These are phyloP conservation scores for Homarus americanus DNA, from an alignment of 1,140 invertebrate genomes.

Conservation along the genomic window DNA sequence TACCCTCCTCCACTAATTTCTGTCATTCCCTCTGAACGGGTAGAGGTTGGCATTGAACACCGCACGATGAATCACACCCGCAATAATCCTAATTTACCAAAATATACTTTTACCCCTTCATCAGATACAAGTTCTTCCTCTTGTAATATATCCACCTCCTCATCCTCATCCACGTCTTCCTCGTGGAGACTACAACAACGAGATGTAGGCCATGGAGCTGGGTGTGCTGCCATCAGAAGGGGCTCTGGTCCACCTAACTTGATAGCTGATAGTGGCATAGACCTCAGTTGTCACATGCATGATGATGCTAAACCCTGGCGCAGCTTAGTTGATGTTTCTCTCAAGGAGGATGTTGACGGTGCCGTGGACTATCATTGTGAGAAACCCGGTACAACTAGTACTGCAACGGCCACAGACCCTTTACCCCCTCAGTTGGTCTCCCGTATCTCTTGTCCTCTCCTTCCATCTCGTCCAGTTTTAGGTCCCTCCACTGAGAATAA, in stretches of 20 bases:
- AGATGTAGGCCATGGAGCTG: conserved; percentile 64
- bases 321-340: conserved; percentile 63
- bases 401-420: background rate
- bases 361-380: background rate
- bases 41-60: conserved; percentile 69
- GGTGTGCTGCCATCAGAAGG: conserved; percentile 49
- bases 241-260: conserved; percentile 60
- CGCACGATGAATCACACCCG: conserved; percentile 60
- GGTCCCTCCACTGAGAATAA: conserved; percentile 22
- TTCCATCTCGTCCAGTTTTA: conserved; percentile 39
- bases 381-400: background rate
- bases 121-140: conserved; percentile 61
- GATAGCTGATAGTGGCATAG: conserved; percentile 61
- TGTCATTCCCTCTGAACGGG: conserved; percentile 62
- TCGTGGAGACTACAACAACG: conserved; percentile 35
- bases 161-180: conserved; percentile 61
- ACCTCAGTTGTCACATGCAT: conserved; percentile 68
- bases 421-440: conserved; percentile 45
- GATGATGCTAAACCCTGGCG: conserved; percentile 71
- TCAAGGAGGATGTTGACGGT: conserved; percentile 26
- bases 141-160: conserved; percentile 60
- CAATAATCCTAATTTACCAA: conserved; percentile 69
- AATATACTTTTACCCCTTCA: conserved; percentile 73
- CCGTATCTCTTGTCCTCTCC: conserved; percentile 44
- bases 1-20: conserved; percentile 64